A percentile compares a stretch with the other conserved stretches of the same genome.
Evolutionary conservation across 2,888 invertebrate genomes (phyloP).

Genomic region (Crioceris asparagi): DNA sequence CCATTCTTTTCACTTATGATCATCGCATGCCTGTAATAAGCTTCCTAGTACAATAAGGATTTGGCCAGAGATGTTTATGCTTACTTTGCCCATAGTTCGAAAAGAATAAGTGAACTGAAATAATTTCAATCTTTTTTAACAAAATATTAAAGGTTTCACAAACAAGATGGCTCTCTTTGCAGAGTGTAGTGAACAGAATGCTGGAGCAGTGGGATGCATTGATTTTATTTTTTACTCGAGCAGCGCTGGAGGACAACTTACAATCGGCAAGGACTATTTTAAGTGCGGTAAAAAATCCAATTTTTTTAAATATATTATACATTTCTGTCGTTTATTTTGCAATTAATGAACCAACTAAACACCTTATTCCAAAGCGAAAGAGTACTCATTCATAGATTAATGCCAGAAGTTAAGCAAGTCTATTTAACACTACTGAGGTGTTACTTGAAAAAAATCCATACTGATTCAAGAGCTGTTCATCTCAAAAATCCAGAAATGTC

Average conservation of each 20-base stretch:
- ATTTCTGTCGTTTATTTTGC: slow-evolving; percentile 8
- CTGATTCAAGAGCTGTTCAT: no score
- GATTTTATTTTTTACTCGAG: slow-evolving; percentile 5
- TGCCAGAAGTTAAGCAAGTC: no score
- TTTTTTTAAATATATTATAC: slow-evolving; percentile 8
- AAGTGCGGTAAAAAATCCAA: slow-evolving; percentile 4
- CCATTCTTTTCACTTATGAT: slow-evolving; percentile 12
- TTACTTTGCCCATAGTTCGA: slow-evolving; percentile 9
- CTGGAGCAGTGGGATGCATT: slow-evolving; percentile 6
- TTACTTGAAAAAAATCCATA: no score
- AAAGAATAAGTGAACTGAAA: slow-evolving; percentile 3
- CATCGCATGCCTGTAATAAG: slow-evolving; percentile 9
- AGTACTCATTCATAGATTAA: no score
- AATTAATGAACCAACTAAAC: slow-evolving; percentile 7
- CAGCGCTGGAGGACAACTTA: slow-evolving; percentile 3
- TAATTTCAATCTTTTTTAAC: slow-evolving; percentile 10
- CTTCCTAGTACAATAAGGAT: slow-evolving; percentile 11
- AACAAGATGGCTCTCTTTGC: slow-evolving; percentile 11
- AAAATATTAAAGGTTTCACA: slow-evolving; percentile 9
- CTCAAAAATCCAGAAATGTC: no score
- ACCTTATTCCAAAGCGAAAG: slow-evolving; percentile 8
- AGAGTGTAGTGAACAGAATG: slow-evolving; percentile 9
- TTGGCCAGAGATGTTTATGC: slow-evolving; percentile 9
- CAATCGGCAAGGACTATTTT: slow-evolving; percentile 5
- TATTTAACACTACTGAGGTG: no score